Percentiles rank a stretch among this genome's conserved stretches.
Evolutionary conservation across 2,113 vertebrate genomes (phyloP).

Genomic region (Oreochromis niloticus): DNA sequence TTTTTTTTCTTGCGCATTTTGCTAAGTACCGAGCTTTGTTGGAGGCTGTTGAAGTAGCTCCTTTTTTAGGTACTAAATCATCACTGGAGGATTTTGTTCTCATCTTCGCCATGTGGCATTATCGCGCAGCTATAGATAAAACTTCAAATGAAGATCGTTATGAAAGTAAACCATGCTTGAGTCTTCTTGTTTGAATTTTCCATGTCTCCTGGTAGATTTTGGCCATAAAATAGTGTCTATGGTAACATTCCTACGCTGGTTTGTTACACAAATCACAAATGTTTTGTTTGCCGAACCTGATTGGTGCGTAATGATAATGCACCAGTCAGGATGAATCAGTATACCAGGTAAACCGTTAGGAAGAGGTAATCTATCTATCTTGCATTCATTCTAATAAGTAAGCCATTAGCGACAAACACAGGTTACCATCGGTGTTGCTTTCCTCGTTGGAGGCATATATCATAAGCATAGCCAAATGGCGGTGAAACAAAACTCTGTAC

Average conservation of each 20-base stretch:
- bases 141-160: background rate
- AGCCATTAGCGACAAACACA: background rate
- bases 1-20: background rate
- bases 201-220: background rate
- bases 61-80: background rate
- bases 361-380: background rate
- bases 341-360: background rate
- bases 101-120: background rate
- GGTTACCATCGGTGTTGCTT: background rate
- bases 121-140: background rate
- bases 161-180: background rate
- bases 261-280: background rate
- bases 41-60: background rate
- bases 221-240: background rate
- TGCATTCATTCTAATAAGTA: background rate
- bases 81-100: background rate
- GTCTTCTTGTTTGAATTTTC: constrained; percentile 1
- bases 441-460: background rate
- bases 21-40: background rate
- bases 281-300: background rate
- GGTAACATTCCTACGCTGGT: background rate
- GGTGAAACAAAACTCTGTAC: background rate
- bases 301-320: background rate
- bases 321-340: background rate
- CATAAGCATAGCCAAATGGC: background rate